phyloP scores from a whole-genome alignment of 2,113 vertebrate species.

The Cyphomyrus discorhynchus region DNA sequence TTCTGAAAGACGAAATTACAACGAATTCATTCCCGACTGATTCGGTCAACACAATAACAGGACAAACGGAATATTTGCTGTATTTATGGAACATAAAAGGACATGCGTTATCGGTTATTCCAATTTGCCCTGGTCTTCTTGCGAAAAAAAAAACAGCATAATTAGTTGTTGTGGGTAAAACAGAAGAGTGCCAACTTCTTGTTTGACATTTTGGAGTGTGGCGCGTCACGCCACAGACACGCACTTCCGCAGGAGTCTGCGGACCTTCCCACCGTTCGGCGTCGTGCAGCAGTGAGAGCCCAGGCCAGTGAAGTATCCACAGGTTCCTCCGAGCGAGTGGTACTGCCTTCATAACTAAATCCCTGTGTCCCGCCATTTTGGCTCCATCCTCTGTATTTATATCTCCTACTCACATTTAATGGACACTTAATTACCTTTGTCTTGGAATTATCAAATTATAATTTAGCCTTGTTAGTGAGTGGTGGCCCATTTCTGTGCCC shows the following conservation, averaged over 20 bases:
- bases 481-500: neutral
- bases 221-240: neutral
- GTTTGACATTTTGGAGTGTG: neutral
- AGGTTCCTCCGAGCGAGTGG: neutral
- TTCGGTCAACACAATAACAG: neutral
- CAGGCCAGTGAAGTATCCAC: neutral
- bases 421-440: neutral
- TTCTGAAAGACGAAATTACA: neutral
- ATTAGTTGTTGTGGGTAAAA: neutral
- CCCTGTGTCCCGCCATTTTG: neutral
- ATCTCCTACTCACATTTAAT: neutral
- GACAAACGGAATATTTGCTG: neutral
- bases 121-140: neutral
- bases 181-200: neutral
- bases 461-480: neutral
- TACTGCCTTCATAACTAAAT: neutral
- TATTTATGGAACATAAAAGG: neutral
- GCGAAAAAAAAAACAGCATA: neutral
- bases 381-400: neutral
- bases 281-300: neutral
- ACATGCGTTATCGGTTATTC: neutral
- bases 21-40: neutral
- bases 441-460: neutral
- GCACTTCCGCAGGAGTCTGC: neutral
- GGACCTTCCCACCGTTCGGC: neutral